phyloP scores from a whole-genome alignment of 2,797 vertebrate species.

The Anas acuta region DNA sequence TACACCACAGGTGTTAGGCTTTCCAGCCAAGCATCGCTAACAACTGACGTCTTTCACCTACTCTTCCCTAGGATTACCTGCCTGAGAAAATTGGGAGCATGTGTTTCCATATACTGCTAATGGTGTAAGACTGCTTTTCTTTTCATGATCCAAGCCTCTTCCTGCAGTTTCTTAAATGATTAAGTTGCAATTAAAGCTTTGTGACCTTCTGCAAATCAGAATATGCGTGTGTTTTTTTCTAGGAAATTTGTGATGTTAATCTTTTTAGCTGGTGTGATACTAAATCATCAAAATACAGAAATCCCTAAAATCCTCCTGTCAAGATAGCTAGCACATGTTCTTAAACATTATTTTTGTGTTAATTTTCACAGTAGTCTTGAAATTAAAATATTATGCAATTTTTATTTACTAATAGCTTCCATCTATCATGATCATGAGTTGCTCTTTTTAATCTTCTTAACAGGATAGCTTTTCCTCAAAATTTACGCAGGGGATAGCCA shows the following conservation, averaged over 20 bases:
- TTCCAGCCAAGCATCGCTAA: not conserved
- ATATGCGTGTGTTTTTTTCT: not conserved
- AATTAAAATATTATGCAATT: not conserved
- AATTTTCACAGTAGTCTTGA: not conserved
- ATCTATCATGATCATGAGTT: not conserved
- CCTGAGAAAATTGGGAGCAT: rapidly evolving
- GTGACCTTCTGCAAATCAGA: not conserved
- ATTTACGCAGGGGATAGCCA: not conserved
- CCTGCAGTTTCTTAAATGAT: not conserved
- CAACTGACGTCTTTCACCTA: not conserved
- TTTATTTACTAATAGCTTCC: not conserved
- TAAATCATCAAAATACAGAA: not conserved
- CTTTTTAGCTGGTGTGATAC: not conserved
- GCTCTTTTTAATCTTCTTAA: not conserved
- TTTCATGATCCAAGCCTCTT: not conserved
- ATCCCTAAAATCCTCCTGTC: not conserved
- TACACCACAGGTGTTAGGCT: not conserved
- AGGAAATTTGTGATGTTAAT: not conserved
- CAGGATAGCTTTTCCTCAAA: not conserved
- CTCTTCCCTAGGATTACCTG: not conserved
- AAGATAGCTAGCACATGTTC: not conserved
- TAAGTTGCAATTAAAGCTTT: not conserved
- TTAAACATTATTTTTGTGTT: not conserved
- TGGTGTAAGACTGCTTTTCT: not conserved
- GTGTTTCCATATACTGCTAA: not conserved